Percentiles rank a stretch among this genome's conserved stretches.
Evolutionary conservation across 1,140 invertebrate genomes (phyloP).

Genomic region (Acyrthosiphon pisum): DNA sequence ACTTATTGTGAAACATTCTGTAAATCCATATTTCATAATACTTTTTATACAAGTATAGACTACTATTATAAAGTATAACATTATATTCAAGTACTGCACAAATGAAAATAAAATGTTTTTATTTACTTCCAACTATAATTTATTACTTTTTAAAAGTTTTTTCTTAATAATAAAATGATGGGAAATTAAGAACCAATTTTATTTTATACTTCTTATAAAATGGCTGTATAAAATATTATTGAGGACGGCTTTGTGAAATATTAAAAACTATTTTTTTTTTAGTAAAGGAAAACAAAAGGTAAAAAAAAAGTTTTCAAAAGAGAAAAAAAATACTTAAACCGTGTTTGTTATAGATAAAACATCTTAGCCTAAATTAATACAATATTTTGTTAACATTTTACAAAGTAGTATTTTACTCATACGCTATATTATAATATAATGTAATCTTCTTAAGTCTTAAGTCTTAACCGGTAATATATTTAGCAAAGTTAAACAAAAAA

Average conservation of each 20-base stretch:
- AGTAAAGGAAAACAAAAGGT: not conserved
- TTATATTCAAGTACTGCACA: not conserved
- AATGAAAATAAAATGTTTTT: not conserved
- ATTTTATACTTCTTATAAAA: not conserved
- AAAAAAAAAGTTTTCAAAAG: not conserved
- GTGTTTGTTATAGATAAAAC: not conserved
- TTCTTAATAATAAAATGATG: not conserved
- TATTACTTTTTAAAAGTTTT: constrained; percentile 17
- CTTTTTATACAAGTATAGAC: not conserved
- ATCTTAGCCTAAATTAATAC: not conserved
- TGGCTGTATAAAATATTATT: not conserved
- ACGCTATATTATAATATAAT: not conserved
- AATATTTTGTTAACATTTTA: not conserved
- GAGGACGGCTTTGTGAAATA: not conserved
- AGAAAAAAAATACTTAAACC: not conserved
- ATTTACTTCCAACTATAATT: not conserved
- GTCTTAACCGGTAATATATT: not conserved
- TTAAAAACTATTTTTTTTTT: not conserved
- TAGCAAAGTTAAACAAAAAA: constrained; percentile 5
- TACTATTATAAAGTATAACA: not conserved
- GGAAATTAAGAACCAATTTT: not conserved
- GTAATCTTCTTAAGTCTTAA: not conserved
- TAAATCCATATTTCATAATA: not conserved
- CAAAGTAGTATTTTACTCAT: not conserved
- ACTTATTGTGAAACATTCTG: no score